A percentile compares a stretch with the other conserved stretches of the same genome.
These are phyloP conservation scores for Drepanosiphum platanoidis DNA, from an alignment of 2,888 invertebrate genomes.

Conservation along the genomic window DNA sequence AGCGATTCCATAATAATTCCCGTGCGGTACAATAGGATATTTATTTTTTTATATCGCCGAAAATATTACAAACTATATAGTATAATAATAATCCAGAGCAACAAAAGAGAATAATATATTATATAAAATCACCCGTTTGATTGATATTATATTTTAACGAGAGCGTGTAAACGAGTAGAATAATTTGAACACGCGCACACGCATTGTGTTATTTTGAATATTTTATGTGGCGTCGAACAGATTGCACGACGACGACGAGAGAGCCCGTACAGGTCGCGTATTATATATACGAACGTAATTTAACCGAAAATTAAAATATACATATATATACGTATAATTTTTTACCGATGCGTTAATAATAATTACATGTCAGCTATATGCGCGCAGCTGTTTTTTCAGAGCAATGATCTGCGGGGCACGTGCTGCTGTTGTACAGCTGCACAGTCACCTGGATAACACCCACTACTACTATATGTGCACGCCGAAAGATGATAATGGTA, in stretches of 20 bases:
- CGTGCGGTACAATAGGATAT: too few relatives aligned
- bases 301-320: not conserved
- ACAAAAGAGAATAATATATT: too few relatives aligned
- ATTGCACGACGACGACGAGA: not conserved
- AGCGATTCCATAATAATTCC: too few relatives aligned
- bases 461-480: slow-evolving; percentile 37
- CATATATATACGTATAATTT: not conserved
- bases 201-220: not conserved
- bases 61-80: too few relatives aligned
- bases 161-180: not conserved
- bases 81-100: too few relatives aligned
- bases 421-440: slow-evolving; percentile 62
- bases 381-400: slow-evolving; percentile 59
- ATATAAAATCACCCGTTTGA: not conserved
- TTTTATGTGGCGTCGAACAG: not conserved
- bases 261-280: not conserved
- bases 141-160: not conserved
- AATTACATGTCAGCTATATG: slow-evolving; percentile 32
- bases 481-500: slow-evolving; percentile 59
- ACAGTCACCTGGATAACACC: slow-evolving; percentile 62
- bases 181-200: not conserved
- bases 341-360: slow-evolving; percentile 41
- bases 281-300: not conserved
- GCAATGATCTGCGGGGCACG: slow-evolving; percentile 62
- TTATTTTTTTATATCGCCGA: too few relatives aligned